Base-by-base conservation (phyloP, 2,113 vertebrate genomes). In the Coreoperca whiteheadi region DNA sequence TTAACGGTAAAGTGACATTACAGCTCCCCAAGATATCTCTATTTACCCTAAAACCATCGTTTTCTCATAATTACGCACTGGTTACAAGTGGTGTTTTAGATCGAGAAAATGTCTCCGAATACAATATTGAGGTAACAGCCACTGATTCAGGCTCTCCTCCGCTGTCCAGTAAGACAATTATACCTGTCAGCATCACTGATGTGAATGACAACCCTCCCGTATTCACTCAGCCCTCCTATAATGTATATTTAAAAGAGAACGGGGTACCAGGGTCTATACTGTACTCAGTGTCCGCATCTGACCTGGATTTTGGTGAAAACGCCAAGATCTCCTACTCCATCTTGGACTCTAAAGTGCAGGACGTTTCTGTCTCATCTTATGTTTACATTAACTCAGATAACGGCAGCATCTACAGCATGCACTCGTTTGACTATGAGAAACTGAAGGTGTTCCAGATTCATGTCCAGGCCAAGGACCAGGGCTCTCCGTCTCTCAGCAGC, bases 61-160 rank as follows among this genome's bases (percentile, higher is more conserved):
- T 96, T 76, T 95, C 96, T 59, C 96, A 98, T 69, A 97, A 97
- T 87, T 99, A 97, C 61, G 96, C 96, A 0, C 84, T 99, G 65
- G 91, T 98, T 21, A 97, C 96, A 1, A 85, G 57, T 51, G 93
- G 91, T 12, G 83, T 61, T 59, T 87, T 98, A 89, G 96, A 98
- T 76, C 84, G 96, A 16, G 97, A 98, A 86, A 79, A 79, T 3
- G 72, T 83, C 4, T 89, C 96, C 0, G 88, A 92, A 28, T 97
- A 97, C 0, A 4, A 64, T 23, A 92, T 98, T 25, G 83, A 96
- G 51, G 94, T 98, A 21, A 94, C 74, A 0, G 97, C 96, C 41
- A 91, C 68, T n/a, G 97, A 98, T 46, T 91, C 91, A 0, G 97
- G 97, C 0, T 95, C 91, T 39, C 96, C 97, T 3, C 86, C 96